Conservation (phyloP, 2,888 invertebrate species). For the Leucoma salicis region DNA sequence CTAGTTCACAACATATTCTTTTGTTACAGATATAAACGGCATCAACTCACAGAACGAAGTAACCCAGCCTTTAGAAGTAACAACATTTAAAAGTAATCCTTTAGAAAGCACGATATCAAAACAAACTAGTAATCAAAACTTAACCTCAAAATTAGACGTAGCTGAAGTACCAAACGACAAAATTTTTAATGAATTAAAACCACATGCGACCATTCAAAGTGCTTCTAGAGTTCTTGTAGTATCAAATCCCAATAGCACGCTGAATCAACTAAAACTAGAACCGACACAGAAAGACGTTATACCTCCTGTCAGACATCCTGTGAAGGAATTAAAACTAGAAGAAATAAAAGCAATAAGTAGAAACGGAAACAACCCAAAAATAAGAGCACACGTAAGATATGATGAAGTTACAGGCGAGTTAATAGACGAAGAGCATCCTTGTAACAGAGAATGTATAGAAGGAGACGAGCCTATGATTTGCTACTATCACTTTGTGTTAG, state of each 20-base stretch:
- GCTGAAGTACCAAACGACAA: slow-evolving; percentile 28
- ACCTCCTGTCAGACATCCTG: slow-evolving; percentile 32
- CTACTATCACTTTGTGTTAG: slow-evolving; percentile 87
- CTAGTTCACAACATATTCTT: background rate
- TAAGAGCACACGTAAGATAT: slow-evolving; percentile 61
- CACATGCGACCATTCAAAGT: slow-evolving; percentile 45
- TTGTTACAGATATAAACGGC: slow-evolving; percentile 57
- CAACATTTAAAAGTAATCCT: slow-evolving; percentile 29
- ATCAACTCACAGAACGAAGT: slow-evolving; percentile 44
- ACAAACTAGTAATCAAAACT: slow-evolving; percentile 29
- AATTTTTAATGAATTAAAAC: slow-evolving; percentile 41
- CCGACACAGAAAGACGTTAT: slow-evolving; percentile 38
- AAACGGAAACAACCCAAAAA: slow-evolving; percentile 47
- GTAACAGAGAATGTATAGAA: slow-evolving; percentile 84
- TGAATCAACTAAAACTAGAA: slow-evolving; percentile 45
- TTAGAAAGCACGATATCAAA: slow-evolving; percentile 20
- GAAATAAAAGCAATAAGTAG: slow-evolving; percentile 27
- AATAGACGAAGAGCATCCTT: slow-evolving; percentile 78
- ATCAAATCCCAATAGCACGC: slow-evolving; percentile 40
- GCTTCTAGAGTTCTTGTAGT: slow-evolving; percentile 65
- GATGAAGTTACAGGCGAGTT: slow-evolving; percentile 73
- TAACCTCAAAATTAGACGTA: slow-evolving; percentile 22
- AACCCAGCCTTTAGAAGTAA: slow-evolving; percentile 26
- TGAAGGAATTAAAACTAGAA: slow-evolving; percentile 41
- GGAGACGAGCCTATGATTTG: slow-evolving; percentile 85